phyloP scores from a whole-genome alignment of 1,140 invertebrate genomes.

The Drosophila dunni region DNA sequence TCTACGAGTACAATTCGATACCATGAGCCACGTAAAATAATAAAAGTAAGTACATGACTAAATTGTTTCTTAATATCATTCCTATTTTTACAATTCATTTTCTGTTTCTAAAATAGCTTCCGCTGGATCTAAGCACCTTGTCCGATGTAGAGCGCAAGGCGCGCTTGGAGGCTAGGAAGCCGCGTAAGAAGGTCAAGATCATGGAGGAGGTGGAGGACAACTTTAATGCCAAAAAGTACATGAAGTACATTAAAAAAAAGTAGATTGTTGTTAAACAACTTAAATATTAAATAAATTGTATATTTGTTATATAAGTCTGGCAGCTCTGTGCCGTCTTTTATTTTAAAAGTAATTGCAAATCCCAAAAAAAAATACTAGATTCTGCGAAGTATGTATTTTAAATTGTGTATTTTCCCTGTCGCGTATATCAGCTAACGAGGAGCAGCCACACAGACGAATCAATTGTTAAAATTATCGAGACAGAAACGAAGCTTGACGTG shows the following conservation, averaged over 20 bases:
- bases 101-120: conserved; percentile 86
- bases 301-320: conserved; percentile 43
- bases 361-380: conserved; percentile 22
- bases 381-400: not conserved
- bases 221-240: conserved; percentile 92
- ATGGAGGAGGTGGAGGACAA: conserved; percentile 91
- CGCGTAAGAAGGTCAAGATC: conserved; percentile 90
- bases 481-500: conserved; percentile 50
- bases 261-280: conserved; percentile 35
- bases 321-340: not conserved
- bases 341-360: not conserved
- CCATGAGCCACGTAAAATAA: conserved; percentile 92
- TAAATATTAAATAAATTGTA: conserved; percentile 26
- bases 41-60: conserved; percentile 87
- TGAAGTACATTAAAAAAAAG: conserved; percentile 89
- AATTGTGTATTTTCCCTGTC: not conserved
- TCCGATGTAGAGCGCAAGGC: conserved; percentile 89
- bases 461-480: conserved; percentile 42
- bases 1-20: conserved; percentile 93
- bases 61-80: conserved; percentile 29
- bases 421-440: conserved; percentile 8
- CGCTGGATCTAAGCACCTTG: conserved; percentile 89
- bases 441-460: conserved; percentile 33
- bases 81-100: conserved; percentile 25
- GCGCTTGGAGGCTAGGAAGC: conserved; percentile 89